Conservation (phyloP, 2,797 vertebrate genomes). For the Eulemur rubriventer region DNA sequence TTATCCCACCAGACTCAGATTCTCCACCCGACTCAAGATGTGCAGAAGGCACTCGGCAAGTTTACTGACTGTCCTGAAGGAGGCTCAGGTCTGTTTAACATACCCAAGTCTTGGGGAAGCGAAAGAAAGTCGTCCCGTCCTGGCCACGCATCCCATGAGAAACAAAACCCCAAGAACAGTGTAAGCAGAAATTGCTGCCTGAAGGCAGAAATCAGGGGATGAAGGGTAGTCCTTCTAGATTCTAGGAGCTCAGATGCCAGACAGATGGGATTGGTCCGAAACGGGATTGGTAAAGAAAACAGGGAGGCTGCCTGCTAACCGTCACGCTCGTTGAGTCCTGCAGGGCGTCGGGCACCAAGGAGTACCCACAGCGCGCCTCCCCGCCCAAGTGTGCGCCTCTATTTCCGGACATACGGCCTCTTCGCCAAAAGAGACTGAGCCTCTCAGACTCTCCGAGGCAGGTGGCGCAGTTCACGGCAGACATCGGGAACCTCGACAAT, state of each 20-base stretch:
- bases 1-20: neutral
- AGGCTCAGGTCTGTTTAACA: neutral
- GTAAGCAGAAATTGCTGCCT: neutral
- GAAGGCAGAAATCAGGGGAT: neutral
- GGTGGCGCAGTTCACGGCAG: neutral
- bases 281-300: neutral
- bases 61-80: neutral
- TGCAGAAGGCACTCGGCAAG: neutral
- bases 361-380: neutral
- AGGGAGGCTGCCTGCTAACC: neutral
- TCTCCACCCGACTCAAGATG: neutral
- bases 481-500: neutral
- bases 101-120: neutral
- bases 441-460: neutral
- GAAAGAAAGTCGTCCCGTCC: neutral
- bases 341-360: too few species aligned
- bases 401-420: constrained; percentile 64
- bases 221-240: neutral
- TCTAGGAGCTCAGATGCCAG: neutral
- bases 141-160: neutral
- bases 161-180: neutral
- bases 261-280: neutral
- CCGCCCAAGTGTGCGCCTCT: constrained; percentile 39
- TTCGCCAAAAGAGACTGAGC: constrained; percentile 16
- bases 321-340: neutral